Conservation (phyloP, 2,888 invertebrate genomes). For the Nipponacmea schrenckii region DNA sequence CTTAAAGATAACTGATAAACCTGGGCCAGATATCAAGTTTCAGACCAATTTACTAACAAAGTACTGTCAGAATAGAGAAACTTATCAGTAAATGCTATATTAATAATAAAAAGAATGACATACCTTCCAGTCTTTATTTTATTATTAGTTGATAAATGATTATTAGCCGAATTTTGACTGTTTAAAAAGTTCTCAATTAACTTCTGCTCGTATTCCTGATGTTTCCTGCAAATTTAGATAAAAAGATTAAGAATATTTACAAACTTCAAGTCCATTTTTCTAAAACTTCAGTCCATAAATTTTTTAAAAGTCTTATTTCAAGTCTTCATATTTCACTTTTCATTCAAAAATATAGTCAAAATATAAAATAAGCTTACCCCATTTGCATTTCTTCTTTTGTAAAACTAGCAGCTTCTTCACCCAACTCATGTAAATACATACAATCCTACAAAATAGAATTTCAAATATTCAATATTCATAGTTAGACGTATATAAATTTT, state of each 20-base stretch:
- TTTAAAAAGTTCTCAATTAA: conserved; percentile 63
- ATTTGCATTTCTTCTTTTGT: conserved; percentile 99
- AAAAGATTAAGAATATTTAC: not conserved
- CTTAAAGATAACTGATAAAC: too few species aligned
- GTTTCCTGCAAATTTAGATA: conserved; percentile 55
- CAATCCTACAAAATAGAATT: conserved; percentile 77
- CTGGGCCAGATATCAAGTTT: too few species aligned
- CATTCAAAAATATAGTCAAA: too few species aligned
- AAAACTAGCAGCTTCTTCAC: conserved; percentile 90
- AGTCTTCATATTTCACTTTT: too few species aligned
- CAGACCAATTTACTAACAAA: too few species aligned
- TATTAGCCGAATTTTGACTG: conserved; percentile 58
- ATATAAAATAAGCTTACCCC: conserved; percentile 71
- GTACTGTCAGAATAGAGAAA: too few species aligned
- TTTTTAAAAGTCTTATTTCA: too few species aligned
- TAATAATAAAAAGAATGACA: not conserved
- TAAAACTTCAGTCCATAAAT: too few species aligned
- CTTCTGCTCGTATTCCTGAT: conserved; percentile 68
- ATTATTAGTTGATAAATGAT: conserved; percentile 29
- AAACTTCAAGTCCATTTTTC: too few species aligned
- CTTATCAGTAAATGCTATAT: too few species aligned
- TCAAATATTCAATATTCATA: too few species aligned
- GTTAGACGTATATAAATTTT: too few species aligned
- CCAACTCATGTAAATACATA: conserved; percentile 99
- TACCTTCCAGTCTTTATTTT: conserved; percentile 41